A percentile compares a stretch with the other conserved stretches of the same genome.
Conservation (phyloP, 2,113 vertebrate species). For the Semnopithecus entellus region DNA sequence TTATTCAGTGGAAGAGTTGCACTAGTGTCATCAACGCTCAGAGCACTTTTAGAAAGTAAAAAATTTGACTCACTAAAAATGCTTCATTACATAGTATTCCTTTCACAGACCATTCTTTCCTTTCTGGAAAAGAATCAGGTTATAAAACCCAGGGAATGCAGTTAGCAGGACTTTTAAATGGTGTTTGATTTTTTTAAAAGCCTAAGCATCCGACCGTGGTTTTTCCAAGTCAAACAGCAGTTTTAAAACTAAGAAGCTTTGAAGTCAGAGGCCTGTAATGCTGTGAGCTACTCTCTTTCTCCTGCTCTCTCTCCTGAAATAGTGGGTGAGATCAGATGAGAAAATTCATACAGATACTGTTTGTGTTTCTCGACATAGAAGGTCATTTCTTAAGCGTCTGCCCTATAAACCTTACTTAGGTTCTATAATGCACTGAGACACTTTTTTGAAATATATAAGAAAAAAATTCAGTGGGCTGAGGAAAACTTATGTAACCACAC, state of each 20-base stretch:
- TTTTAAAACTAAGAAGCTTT: slow-evolving; percentile 62
- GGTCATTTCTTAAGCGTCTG: slow-evolving; percentile 51
- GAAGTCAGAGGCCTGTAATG: slow-evolving; percentile 51
- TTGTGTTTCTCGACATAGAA: slow-evolving; percentile 59
- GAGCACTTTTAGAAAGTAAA: slow-evolving; percentile 36
- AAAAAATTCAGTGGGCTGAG: neutral
- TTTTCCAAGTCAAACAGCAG: slow-evolving; percentile 69
- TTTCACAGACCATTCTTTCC: slow-evolving; percentile 6
- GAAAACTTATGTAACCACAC: slow-evolving; percentile 36
- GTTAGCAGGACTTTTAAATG: slow-evolving; percentile 55
- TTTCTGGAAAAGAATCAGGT: slow-evolving; percentile 50
- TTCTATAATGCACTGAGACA: slow-evolving; percentile 10
- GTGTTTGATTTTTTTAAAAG: slow-evolving; percentile 66
- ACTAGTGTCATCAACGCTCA: neutral
- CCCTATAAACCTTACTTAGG: slow-evolving; percentile 30
- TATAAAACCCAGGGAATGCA: slow-evolving; percentile 50
- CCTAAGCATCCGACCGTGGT: slow-evolving; percentile 55
- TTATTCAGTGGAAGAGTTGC: neutral
- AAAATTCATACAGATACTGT: slow-evolving; percentile 47
- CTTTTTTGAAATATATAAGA: slow-evolving; percentile 37
- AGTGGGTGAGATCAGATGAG: slow-evolving; percentile 67
- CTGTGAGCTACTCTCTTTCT: slow-evolving; percentile 22
- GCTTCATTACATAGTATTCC: slow-evolving; percentile 21
- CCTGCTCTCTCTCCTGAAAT: slow-evolving; percentile 57
- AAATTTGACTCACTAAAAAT: slow-evolving; percentile 15